Evolutionary conservation across 2,888 invertebrate genomes (phyloP), one percentile per base, ranked within the genome.

Genomic region (Ctena decussata): DNA sequence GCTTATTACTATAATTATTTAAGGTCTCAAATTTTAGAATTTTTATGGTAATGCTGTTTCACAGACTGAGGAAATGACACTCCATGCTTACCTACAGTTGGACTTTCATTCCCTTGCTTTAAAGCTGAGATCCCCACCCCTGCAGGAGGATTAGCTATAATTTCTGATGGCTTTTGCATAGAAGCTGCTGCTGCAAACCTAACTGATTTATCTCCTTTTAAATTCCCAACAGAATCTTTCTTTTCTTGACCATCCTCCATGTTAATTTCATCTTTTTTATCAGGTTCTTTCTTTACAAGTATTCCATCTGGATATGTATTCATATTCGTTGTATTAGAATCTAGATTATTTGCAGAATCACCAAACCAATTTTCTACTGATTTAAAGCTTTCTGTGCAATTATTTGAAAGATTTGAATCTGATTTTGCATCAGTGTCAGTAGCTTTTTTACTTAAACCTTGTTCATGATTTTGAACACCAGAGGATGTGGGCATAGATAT

Each of bases 201-300:
- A 21, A 87, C 89, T 53, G 86, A 84, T 73, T 84, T 86, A 76
- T 89, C 86, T 72, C 84, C 84, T 65, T 85, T 87, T 44, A 65
- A 18, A 53, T 41, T 78, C 32, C 37, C n/a, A 21, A 53, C 30
- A 32, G n/a, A n/a, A 15, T 74, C 35, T 12, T n/a, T 46, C 46
- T 18, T 49, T 24, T 75, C 75, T 27, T 57, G 15, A 41, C 8
- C 41, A 27, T 71, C 27, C 6, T 37, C 21, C n/a, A n/a, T n/a
- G 18, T 39, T 37, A 24, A n/a, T 65, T 65, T 65, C 21, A 27
- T 65, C 32, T 27, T 65, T n/a, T 12, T 69, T 39, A n/a, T 44
- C 39, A n/a, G 71, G 24, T 35, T 24, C 65, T 35, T 65, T 65
- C 65, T 30, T 65, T 21, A 65, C 65, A 15, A 65, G 21, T n/a